Percentiles rank a stretch among this genome's conserved stretches.
phyloP scores from a whole-genome alignment of 2,113 vertebrate genomes.

The Pampusana beccarii region DNA sequence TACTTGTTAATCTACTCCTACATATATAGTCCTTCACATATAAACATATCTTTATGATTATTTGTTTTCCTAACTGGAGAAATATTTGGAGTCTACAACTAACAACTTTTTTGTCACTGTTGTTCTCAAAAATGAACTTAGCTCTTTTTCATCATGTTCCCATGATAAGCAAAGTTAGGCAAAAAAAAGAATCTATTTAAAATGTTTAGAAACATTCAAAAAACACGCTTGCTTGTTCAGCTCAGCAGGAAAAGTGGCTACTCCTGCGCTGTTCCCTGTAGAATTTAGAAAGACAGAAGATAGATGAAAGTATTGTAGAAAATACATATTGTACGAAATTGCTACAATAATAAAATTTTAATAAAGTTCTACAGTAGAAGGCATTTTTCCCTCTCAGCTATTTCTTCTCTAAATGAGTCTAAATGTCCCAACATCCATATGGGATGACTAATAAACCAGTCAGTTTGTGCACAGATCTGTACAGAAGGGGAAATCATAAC shows the following conservation, averaged over 20 bases:
- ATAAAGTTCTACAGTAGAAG: neutral
- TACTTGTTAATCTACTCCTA: neutral
- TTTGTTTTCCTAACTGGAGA: constrained; percentile 1
- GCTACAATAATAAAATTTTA: neutral
- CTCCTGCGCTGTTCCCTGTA: neutral
- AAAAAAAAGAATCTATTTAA: neutral
- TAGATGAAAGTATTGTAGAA: neutral
- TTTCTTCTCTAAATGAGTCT: neutral
- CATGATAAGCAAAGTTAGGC: neutral
- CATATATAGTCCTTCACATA: neutral
- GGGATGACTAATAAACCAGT: neutral
- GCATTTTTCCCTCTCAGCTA: neutral
- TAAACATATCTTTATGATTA: neutral
- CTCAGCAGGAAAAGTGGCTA: neutral
- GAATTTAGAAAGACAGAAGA: neutral
- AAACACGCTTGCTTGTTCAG: neutral
- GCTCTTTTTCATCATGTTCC: neutral
- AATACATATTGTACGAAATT: neutral
- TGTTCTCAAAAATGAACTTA: neutral
- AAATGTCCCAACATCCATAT: neutral
- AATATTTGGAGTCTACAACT: neutral
- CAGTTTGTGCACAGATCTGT: neutral
- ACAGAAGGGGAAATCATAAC: neutral
- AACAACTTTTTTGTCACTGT: neutral
- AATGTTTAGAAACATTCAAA: neutral